Percentiles rank a stretch among this genome's conserved stretches.
These are phyloP conservation scores for Drosophila neoperkinsi DNA, from an alignment of 2,888 invertebrate genomes.

Conservation along the genomic window DNA sequence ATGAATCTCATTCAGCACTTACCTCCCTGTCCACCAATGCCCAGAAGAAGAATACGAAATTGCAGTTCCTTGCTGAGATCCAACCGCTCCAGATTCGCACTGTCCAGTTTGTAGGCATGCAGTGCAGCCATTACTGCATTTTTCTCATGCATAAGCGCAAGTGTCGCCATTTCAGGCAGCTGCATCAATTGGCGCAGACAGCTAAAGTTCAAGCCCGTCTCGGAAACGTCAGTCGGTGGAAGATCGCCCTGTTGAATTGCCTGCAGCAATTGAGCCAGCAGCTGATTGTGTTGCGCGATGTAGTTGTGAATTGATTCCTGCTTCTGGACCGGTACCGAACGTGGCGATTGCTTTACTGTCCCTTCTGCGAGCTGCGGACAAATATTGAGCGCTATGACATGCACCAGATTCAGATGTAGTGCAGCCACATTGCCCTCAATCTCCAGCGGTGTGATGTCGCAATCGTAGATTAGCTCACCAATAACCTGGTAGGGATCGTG, in stretches of 20 bases:
- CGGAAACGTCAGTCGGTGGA: slow-evolving; percentile 8
- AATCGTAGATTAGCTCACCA: slow-evolving; percentile 89
- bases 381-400: slow-evolving; percentile 90
- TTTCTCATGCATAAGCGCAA: slow-evolving; percentile 65
- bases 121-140: slow-evolving; percentile 77
- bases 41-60: slow-evolving; percentile 64
- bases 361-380: slow-evolving; percentile 86
- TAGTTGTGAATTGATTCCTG: slow-evolving; percentile 82
- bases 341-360: slow-evolving; percentile 8
- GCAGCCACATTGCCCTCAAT: slow-evolving; percentile 90
- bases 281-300: slow-evolving; percentile 79
- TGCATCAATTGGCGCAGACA: slow-evolving; percentile 70
- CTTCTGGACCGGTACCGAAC: slow-evolving; percentile 64
- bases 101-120: slow-evolving; percentile 73
- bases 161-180: slow-evolving; percentile 63
- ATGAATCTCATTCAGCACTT: slow-evolving; percentile 7
- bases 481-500: slow-evolving; percentile 87
- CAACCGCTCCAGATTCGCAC: slow-evolving; percentile 52
- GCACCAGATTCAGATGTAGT: slow-evolving; percentile 90
- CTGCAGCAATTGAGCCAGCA: slow-evolving; percentile 80
- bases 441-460: slow-evolving; percentile 88
- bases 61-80: slow-evolving; percentile 50
- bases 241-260: slow-evolving; percentile 62
- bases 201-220: slow-evolving; percentile 55
- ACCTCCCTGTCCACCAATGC: slow-evolving; percentile 67